Evolutionary conservation across 2,113 vertebrate genomes (phyloP).

Genomic region (Oncorhynchus nerka): DNA sequence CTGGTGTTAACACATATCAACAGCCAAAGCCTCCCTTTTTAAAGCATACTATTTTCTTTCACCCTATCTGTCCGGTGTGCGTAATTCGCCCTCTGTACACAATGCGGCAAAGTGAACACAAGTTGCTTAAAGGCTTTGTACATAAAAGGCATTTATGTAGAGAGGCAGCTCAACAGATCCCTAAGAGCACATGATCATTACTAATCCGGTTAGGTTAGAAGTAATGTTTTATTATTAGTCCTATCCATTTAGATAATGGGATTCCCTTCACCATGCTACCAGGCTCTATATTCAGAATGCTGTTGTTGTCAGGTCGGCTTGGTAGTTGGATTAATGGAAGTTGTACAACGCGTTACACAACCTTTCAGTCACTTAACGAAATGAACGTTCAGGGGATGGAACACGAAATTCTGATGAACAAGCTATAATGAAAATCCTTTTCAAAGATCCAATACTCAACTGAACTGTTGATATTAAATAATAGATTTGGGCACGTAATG

Average conservation of each 20-base stretch:
- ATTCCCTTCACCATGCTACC: conserved; percentile 57
- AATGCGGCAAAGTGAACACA: conserved; percentile 43
- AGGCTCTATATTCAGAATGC: conserved; percentile 47
- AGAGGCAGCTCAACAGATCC: conserved; percentile 56
- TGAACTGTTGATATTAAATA: not conserved
- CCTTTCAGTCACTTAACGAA: conserved; percentile 44
- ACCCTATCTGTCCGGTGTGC: conserved; percentile 41
- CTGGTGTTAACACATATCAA: conserved; percentile 47
- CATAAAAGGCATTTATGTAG: conserved; percentile 52
- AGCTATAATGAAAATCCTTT: conserved; percentile 28
- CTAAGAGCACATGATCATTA: conserved; percentile 62
- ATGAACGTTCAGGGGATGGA: conserved; percentile 33
- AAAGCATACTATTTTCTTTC: conserved; percentile 29
- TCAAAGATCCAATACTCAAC: not conserved
- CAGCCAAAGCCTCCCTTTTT: conserved; percentile 24
- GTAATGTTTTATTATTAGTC: conserved; percentile 70
- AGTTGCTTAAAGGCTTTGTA: conserved; percentile 56
- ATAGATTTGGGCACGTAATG: not conserved
- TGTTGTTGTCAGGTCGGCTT: conserved; percentile 44
- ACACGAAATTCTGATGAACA: conserved; percentile 33
- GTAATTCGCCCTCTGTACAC: conserved; percentile 37
- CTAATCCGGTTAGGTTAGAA: conserved; percentile 66
- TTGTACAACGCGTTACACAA: conserved; percentile 53
- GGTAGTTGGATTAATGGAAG: conserved; percentile 55
- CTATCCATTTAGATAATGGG: conserved; percentile 70